A percentile compares a stretch with the other conserved stretches of the same genome.
These are phyloP conservation scores for Megaptera novaeangliae DNA, from an alignment of 2,113 vertebrate genomes.

Conservation along the genomic window DNA sequence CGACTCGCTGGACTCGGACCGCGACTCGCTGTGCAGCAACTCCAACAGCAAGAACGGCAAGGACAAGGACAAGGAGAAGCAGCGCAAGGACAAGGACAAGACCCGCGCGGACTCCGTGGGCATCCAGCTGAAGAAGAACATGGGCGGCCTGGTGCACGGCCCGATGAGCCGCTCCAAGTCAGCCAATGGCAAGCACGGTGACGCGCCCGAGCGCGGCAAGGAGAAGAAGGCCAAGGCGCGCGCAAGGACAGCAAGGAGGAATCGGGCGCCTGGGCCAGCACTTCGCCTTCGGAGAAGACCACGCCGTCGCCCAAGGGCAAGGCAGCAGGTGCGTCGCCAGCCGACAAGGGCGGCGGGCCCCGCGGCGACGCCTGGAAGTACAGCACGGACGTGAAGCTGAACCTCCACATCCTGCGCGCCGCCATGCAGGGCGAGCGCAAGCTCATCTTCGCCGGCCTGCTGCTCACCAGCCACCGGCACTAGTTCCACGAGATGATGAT, in stretches of 20 bases:
- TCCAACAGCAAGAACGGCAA: slow-evolving; percentile 95
- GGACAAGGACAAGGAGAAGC: slow-evolving; percentile 94
- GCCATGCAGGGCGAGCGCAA: slow-evolving; percentile 98
- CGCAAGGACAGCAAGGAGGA: slow-evolving; percentile 92
- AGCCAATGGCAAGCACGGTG: slow-evolving; percentile 87
- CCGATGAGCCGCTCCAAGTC: slow-evolving; percentile 93
- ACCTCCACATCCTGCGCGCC: slow-evolving; percentile 95
- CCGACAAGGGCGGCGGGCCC: slow-evolving; percentile 80
- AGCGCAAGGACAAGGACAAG: slow-evolving; percentile 97
- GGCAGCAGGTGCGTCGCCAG: slow-evolving; percentile 82
- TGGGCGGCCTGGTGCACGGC: slow-evolving; percentile 96
- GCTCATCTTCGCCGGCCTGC: slow-evolving; percentile 95
- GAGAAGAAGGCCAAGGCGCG: slow-evolving; percentile 84
- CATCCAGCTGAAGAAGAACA: slow-evolving; percentile 98
- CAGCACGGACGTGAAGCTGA: slow-evolving; percentile 98
- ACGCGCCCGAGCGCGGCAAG: slow-evolving; percentile 79
- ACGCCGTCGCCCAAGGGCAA: slow-evolving; percentile 93
- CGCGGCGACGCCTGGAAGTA: slow-evolving; percentile 94
- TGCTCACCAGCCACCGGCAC: slow-evolving; percentile 96
- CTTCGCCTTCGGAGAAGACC: slow-evolving; percentile 94
- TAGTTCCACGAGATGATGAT: slow-evolving; percentile 99
- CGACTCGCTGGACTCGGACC: slow-evolving; percentile 97
- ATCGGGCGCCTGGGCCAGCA: slow-evolving; percentile 91
- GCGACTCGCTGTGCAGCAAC: slow-evolving; percentile 97
- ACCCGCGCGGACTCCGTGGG: slow-evolving; percentile 94